These are phyloP conservation scores for Amia ocellicauda DNA, from an alignment of 2,113 vertebrate genomes.

Conservation along the genomic window DNA sequence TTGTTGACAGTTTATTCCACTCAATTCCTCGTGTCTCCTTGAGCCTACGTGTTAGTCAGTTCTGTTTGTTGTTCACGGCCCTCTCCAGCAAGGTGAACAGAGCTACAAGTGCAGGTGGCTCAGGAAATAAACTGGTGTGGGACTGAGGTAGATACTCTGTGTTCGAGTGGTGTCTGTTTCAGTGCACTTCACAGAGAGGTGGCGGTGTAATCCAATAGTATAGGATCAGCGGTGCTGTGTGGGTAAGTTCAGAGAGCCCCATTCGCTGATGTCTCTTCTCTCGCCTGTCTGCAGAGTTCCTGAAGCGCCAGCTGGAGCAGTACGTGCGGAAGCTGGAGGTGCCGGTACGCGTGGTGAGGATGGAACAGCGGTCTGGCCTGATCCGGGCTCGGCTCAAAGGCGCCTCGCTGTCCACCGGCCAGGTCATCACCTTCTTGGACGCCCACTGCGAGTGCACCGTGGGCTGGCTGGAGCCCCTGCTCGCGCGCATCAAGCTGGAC, in stretches of 20 bases:
- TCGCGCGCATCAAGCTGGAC: slow-evolving; percentile 91
- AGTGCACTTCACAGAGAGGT: no score
- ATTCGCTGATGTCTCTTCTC: not conserved
- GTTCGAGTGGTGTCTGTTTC: no score
- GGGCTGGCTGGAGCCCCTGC: slow-evolving; percentile 93
- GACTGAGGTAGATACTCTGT: no score
- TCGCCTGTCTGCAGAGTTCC: slow-evolving; percentile 71
- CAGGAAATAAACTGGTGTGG: no score
- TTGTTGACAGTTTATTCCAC: no score
- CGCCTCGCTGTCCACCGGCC: slow-evolving; percentile 90
- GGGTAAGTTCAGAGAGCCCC: not conserved
- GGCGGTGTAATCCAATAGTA: no score
- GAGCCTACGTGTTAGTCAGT: not conserved
- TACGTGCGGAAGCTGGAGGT: slow-evolving; percentile 89
- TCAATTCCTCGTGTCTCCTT: no score
- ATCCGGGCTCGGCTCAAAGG: slow-evolving; percentile 94
- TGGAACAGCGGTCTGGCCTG: slow-evolving; percentile 96
- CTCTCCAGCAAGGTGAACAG: no score
- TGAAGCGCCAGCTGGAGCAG: slow-evolving; percentile 89
- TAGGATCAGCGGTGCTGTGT: no score
- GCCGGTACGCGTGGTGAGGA: slow-evolving; percentile 88
- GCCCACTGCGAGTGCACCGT: slow-evolving; percentile 96
- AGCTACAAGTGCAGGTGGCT: no score
- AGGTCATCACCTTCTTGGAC: slow-evolving; percentile 97
- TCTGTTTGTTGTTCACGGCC: slow-evolving; percentile 12